phyloP scores from a whole-genome alignment of 2,797 vertebrate genomes.

The Helarctos malayanus region DNA sequence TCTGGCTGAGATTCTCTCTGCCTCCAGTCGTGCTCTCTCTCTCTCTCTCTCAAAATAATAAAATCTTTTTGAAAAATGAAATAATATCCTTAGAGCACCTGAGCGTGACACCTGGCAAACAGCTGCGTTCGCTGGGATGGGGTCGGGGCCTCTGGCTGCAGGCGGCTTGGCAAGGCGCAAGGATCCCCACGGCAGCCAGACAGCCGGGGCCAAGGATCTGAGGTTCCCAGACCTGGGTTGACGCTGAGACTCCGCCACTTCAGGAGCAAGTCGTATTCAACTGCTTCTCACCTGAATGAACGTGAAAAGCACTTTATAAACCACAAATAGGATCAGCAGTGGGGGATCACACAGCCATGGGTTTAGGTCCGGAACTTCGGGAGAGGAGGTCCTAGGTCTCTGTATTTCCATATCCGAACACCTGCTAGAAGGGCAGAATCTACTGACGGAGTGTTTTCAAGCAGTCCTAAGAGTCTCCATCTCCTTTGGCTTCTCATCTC shows the following conservation, averaged over 20 bases:
- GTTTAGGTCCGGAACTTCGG: neutral
- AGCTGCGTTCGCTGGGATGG: neutral
- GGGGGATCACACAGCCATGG: neutral
- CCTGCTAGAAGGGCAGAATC: too few species aligned
- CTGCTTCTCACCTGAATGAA: neutral
- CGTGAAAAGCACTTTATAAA: neutral
- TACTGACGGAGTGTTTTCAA: neutral
- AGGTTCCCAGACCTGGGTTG: neutral
- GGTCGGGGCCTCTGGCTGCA: neutral
- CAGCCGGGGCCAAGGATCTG: neutral
- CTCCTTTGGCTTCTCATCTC: neutral
- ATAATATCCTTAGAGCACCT: neutral
- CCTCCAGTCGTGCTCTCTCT: neutral
- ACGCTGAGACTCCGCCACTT: neutral
- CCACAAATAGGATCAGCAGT: neutral
- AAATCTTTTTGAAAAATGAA: neutral
- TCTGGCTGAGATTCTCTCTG: neutral
- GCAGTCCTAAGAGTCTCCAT: neutral
- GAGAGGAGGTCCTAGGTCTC: neutral
- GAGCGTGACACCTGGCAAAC: neutral
- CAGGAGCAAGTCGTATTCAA: neutral
- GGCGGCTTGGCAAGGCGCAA: neutral
- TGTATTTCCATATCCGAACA: neutral
- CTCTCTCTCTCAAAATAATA: too few species aligned
- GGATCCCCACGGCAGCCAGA: neutral